Percentiles rank a stretch among this genome's conserved stretches.
These are phyloP conservation scores for Listrodromus nycthemerus DNA, from an alignment of 2,888 invertebrate genomes.

Conservation along the genomic window DNA sequence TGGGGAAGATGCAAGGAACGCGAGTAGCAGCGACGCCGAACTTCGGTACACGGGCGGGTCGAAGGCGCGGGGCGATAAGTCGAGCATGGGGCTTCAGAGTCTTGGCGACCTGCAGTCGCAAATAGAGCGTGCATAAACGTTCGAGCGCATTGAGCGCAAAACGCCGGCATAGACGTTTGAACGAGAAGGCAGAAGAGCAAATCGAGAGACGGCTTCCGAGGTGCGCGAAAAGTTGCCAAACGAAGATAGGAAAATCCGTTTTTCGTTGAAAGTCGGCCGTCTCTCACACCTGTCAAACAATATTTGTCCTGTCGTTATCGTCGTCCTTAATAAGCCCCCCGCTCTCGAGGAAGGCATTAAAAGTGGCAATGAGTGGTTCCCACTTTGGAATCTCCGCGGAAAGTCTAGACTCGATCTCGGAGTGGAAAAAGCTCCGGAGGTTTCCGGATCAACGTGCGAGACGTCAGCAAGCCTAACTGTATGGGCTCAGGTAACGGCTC, in stretches of 20 bases:
- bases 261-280: conserved; percentile 16
- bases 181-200: neutral
- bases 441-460: neutral
- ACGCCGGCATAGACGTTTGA: conserved; percentile 30
- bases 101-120: conserved; percentile 32
- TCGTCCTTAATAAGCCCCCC: neutral
- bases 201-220: conserved; percentile 3
- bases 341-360: conserved; percentile 8
- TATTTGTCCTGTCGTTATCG: conserved; percentile 27
- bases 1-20: conserved; percentile 32
- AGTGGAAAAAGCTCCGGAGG: neutral
- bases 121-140: conserved; percentile 48
- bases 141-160: conserved; percentile 25
- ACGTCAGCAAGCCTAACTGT: neutral
- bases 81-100: conserved; percentile 18
- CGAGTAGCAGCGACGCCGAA: conserved; percentile 16
- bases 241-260: conserved; percentile 7
- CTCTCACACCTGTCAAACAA: conserved; percentile 43
- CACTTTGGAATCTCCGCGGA: neutral
- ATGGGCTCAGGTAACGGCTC: neutral
- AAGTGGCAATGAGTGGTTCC: conserved; percentile 1
- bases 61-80: conserved; percentile 9
- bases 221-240: conserved; percentile 1
- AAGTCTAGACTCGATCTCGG: neutral
- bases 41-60: neutral